These are phyloP conservation scores for Thera britannica DNA, from an alignment of 2,888 invertebrate species.

Conservation along the genomic window DNA sequence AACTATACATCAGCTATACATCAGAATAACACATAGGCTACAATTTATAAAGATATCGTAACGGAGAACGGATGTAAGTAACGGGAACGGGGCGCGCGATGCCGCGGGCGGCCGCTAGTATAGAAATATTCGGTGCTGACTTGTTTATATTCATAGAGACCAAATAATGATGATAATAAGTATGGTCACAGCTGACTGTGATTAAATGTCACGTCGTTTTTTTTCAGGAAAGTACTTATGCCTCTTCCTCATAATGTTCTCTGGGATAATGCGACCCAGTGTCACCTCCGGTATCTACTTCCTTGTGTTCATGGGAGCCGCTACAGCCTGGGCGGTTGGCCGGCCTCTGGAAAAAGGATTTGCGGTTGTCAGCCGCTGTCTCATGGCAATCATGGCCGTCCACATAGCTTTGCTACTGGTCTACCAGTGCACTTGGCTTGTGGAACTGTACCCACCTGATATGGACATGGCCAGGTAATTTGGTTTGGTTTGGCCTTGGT, in stretches of 20 bases:
- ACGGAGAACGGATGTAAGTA: too few species aligned
- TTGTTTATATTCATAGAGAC: too few species aligned
- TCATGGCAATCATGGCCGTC: slow-evolving; percentile 89
- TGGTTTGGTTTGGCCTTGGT: slow-evolving; percentile 60
- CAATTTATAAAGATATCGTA: too few species aligned
- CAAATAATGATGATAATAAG: background rate
- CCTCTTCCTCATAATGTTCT: slow-evolving; percentile 87
- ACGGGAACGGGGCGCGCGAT: too few species aligned
- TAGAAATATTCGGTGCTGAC: background rate
- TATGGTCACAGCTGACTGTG: background rate
- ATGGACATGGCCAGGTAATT: slow-evolving; percentile 89
- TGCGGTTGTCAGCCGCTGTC: slow-evolving; percentile 88
- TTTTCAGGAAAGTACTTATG: slow-evolving; percentile 87
- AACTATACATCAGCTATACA: too few species aligned
- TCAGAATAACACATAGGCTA: too few species aligned
- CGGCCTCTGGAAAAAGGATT: slow-evolving; percentile 91
- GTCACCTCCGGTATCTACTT: slow-evolving; percentile 94
- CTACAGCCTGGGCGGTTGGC: slow-evolving; percentile 95
- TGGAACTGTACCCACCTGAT: slow-evolving; percentile 88
- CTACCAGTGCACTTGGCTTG: slow-evolving; percentile 94
- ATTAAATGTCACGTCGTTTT: background rate
- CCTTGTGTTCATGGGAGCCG: slow-evolving; percentile 91
- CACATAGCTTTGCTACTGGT: slow-evolving; percentile 90
- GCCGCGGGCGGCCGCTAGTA: too few species aligned
- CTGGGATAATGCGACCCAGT: slow-evolving; percentile 92